Percentiles rank a stretch among this genome's conserved stretches.
Conservation (phyloP, 2,113 vertebrate genomes). For the Empidonax traillii region DNA sequence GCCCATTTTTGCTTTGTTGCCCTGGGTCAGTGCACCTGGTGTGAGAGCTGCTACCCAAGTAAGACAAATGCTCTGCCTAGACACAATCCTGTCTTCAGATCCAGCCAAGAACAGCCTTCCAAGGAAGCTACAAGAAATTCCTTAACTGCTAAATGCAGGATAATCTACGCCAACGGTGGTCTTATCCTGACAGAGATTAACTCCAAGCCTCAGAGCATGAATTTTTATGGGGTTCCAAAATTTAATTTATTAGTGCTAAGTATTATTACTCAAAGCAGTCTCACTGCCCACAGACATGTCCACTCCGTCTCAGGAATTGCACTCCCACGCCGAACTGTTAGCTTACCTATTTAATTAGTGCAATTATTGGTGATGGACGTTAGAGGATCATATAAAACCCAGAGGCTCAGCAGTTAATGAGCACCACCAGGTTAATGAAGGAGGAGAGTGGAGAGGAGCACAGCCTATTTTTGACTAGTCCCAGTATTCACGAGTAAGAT, state of each 20-base stretch:
- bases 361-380: not conserved
- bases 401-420: not conserved
- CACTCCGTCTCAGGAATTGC: not conserved
- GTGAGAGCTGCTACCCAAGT: not conserved
- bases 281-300: not conserved
- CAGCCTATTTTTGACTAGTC: not conserved
- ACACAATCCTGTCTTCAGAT: not conserved
- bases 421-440: not conserved
- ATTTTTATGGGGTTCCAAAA: not conserved
- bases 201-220: not conserved
- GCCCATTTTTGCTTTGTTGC: not conserved
- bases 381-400: not conserved
- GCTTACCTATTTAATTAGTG: not conserved
- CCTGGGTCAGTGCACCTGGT: not conserved
- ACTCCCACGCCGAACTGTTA: rapidly evolving
- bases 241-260: conserved; percentile 22
- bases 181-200: not conserved
- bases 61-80: not conserved
- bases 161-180: not conserved
- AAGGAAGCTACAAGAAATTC: not conserved
- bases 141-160: not conserved
- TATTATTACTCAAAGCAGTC: not conserved
- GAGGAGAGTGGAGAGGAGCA: not conserved
- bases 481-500: not conserved
- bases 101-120: not conserved